These are phyloP conservation scores for Lindbergichthys nudifrons DNA, from an alignment of 2,797 vertebrate species.

Conservation along the genomic window DNA sequence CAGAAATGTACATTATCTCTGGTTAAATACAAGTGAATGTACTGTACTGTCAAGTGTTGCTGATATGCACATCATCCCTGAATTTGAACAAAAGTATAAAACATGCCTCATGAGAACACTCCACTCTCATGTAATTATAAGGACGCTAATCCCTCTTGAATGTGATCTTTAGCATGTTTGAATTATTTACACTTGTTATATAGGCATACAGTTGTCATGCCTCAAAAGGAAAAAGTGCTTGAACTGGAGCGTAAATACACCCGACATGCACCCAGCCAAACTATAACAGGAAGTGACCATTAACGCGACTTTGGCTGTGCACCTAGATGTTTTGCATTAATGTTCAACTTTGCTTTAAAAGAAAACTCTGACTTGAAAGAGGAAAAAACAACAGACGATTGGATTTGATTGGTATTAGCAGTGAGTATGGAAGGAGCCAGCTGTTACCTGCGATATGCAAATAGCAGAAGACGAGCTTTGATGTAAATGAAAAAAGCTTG, in stretches of 20 bases:
- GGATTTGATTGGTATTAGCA: constrained; percentile 56
- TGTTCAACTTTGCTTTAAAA: constrained; percentile 27
- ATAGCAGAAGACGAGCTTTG: constrained; percentile 66
- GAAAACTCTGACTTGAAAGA: constrained; percentile 41
- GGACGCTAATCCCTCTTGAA: constrained; percentile 31
- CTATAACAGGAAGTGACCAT: neutral
- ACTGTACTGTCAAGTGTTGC: constrained; percentile 12
- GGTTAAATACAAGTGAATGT: constrained; percentile 9
- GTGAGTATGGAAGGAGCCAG: constrained; percentile 49
- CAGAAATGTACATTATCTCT: constrained; percentile 45
- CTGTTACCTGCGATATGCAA: constrained; percentile 77
- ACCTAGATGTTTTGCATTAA: constrained; percentile 35
- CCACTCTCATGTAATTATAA: neutral
- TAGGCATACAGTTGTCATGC: neutral
- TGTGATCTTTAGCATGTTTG: neutral
- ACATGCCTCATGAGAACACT: neutral
- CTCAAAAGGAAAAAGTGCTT: neutral
- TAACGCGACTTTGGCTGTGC: constrained; percentile 21
- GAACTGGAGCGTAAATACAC: neutral
- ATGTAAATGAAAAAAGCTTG: constrained; percentile 67
- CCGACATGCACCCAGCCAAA: neutral
- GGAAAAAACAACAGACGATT: constrained; percentile 39
- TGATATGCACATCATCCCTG: constrained; percentile 26
- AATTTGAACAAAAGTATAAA: constrained; percentile 34
- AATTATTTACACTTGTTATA: neutral